Evolutionary conservation across 1,140 invertebrate genomes (phyloP).

Genomic region (Aporrectodea caliginosa): DNA sequence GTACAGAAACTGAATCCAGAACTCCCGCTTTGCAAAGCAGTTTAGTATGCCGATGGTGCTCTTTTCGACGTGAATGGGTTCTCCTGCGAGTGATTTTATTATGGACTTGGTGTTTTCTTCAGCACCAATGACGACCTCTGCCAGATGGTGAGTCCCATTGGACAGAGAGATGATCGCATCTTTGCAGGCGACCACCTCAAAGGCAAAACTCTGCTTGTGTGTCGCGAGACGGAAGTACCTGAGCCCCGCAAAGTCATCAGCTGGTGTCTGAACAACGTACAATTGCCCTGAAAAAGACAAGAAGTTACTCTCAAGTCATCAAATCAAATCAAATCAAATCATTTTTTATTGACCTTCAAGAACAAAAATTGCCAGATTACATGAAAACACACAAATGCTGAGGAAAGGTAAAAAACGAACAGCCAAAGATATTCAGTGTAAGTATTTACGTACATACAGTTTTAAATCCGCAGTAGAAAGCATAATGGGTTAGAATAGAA

Average conservation of each 20-base stretch:
- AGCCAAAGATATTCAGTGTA: too few species aligned
- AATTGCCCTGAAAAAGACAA: neutral
- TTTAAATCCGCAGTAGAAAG: too few species aligned
- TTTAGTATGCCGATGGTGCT: neutral
- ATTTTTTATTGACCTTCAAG: too few species aligned
- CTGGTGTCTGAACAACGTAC: neutral
- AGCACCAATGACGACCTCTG: slow-evolving; percentile 6
- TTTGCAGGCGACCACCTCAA: neutral
- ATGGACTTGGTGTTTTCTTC: neutral
- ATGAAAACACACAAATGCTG: too few species aligned
- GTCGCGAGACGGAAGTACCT: neutral
- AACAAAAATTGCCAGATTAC: too few species aligned
- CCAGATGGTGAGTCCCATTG: neutral
- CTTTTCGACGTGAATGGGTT: neutral
- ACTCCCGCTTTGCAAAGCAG: neutral
- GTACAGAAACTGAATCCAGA: neutral
- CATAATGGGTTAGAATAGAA: too few species aligned
- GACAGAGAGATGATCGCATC: slow-evolving; percentile 6
- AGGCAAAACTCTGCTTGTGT: neutral
- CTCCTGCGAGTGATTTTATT: neutral
- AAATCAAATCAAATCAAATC: too few species aligned
- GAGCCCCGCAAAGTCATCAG: neutral
- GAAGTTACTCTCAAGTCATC: neutral
- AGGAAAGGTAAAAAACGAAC: too few species aligned
- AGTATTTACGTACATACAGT: too few species aligned